phyloP scores from a whole-genome alignment of 2,113 vertebrate genomes.

The Poicephalus gulielmi region DNA sequence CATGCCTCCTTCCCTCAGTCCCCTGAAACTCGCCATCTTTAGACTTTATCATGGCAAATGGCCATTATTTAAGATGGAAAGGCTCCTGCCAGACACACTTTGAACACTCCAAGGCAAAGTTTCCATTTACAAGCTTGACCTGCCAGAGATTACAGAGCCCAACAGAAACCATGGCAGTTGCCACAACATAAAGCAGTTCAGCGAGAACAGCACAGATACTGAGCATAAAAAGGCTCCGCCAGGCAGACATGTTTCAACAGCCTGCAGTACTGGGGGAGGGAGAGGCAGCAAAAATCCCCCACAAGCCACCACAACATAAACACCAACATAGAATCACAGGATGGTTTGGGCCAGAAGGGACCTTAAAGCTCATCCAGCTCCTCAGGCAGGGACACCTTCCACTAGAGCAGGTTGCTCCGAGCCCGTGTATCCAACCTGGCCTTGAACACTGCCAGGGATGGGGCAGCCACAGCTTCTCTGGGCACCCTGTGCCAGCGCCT shows the following conservation, averaged over 20 bases:
- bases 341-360: neutral
- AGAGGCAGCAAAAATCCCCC: neutral
- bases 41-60: neutral
- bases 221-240: neutral
- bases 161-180: neutral
- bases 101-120: neutral
- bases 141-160: neutral
- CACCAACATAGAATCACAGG: neutral
- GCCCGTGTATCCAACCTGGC: neutral
- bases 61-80: neutral
- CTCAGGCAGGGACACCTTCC: neutral
- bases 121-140: neutral
- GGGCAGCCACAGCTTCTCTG: neutral
- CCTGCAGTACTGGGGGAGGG: neutral
- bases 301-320: neutral
- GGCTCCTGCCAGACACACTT: neutral
- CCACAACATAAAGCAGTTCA: neutral
- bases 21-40: neutral
- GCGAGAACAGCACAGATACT: neutral
- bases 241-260: neutral
- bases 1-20: fast-evolving
- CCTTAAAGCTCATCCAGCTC: neutral
- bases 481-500: neutral
- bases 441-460: neutral
- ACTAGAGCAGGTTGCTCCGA: neutral